Evolutionary conservation across 2,113 vertebrate genomes (phyloP).

Genomic region (Phalacrocorax brasilianus): DNA sequence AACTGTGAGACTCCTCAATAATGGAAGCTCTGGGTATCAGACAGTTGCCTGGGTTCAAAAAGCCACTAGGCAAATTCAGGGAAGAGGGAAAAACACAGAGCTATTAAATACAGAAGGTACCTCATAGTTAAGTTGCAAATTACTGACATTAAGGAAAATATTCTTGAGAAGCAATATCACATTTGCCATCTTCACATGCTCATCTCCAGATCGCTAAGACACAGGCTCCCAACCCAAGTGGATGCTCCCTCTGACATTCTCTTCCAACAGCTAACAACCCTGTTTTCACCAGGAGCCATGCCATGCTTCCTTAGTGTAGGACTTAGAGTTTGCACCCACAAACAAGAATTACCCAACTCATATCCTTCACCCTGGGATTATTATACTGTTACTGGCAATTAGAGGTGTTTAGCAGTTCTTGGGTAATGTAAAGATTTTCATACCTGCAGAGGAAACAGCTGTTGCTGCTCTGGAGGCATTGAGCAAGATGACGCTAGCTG

Average conservation of each 20-base stretch:
- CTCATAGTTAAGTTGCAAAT: neutral
- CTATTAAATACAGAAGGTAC: neutral
- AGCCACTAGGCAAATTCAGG: neutral
- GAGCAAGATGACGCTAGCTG: neutral
- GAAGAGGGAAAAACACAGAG: neutral
- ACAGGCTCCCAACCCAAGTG: neutral
- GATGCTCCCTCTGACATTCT: neutral
- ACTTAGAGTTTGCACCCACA: neutral
- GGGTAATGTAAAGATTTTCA: neutral
- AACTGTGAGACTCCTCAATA: neutral
- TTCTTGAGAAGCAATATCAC: neutral
- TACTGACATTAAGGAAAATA: neutral
- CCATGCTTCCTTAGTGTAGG: neutral
- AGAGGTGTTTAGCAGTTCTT: neutral
- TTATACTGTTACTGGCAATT: neutral
- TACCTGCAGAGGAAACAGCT: neutral
- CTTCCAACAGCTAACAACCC: rapidly evolving
- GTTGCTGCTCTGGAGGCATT: neutral
- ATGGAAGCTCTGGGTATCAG: neutral
- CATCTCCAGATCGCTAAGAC: neutral
- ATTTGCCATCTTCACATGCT: neutral
- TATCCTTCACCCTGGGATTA: neutral
- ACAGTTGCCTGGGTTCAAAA: neutral
- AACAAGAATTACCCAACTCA: neutral
- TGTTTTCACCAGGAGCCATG: neutral